Conservation (phyloP, 2,113 vertebrate genomes). For the Prochilodus magdalenae region DNA sequence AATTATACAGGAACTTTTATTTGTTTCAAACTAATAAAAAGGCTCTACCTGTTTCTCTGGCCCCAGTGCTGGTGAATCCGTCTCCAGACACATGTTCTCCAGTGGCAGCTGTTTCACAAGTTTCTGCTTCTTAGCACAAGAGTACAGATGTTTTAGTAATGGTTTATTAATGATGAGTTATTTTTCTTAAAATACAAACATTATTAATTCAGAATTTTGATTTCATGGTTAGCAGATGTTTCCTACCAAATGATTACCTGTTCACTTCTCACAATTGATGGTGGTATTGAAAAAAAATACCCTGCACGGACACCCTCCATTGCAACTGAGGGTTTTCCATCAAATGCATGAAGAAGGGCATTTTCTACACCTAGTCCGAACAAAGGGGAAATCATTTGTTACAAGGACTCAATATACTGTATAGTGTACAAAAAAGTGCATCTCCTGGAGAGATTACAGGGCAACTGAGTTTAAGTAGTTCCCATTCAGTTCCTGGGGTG, state of each 20-base stretch:
- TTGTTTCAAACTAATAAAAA: not conserved
- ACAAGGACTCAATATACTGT: not conserved
- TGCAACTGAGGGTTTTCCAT: slow-evolving; percentile 91
- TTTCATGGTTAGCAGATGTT: not conserved
- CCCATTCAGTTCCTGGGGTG: too few relatives aligned
- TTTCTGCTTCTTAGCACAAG: slow-evolving; percentile 93
- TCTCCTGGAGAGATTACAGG: too few relatives aligned
- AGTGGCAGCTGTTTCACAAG: slow-evolving; percentile 93
- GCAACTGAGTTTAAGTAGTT: too few relatives aligned
- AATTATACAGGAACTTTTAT: not conserved
- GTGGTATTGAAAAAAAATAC: slow-evolving; percentile 94
- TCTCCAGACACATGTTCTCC: slow-evolving; percentile 93
- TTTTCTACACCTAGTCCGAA: slow-evolving; percentile 81
- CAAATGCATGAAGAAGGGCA: slow-evolving; percentile 94
- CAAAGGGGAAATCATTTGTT: not conserved
- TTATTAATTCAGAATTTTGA: not conserved
- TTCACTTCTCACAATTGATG: slow-evolving; percentile 90
- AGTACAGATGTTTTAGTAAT: slow-evolving; percentile 43
- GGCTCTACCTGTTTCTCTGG: slow-evolving; percentile 91
- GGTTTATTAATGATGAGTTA: not conserved
- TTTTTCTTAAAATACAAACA: not conserved
- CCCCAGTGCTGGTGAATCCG: slow-evolving; percentile 92
- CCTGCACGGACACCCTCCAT: slow-evolving; percentile 94
- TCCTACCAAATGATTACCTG: slow-evolving; percentile 80
- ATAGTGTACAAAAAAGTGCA: too few relatives aligned